Conservation (phyloP, 2,797 vertebrate genomes). For the Vespertilio murinus region DNA sequence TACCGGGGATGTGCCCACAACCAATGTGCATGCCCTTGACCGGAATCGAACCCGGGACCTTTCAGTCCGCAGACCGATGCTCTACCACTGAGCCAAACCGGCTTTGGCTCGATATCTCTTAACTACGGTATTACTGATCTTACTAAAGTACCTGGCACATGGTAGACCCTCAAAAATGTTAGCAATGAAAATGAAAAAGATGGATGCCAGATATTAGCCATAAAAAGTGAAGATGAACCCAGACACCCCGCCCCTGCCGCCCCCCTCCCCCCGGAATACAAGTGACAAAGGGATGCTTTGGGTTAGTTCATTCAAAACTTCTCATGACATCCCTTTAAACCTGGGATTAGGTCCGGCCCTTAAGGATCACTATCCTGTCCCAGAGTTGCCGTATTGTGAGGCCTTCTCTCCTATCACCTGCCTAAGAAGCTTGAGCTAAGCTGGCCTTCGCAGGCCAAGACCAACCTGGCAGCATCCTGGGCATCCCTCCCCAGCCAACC, state of each 20-base stretch:
- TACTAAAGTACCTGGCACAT: not conserved
- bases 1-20: too few relatives aligned
- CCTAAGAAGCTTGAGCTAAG: slow-evolving; percentile 9
- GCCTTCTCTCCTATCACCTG: slow-evolving; percentile 10
- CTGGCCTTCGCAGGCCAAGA: not conserved
- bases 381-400: slow-evolving; percentile 11
- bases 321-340: slow-evolving; percentile 34
- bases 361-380: not conserved
- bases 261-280: not conserved
- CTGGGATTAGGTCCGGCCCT: not conserved
- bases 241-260: not conserved
- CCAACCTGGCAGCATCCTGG: not conserved
- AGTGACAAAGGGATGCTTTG: not conserved
- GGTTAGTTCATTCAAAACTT: slow-evolving; percentile 19
- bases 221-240: not conserved
- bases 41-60: too few relatives aligned
- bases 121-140: not conserved
- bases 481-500: not conserved
- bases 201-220: not conserved
- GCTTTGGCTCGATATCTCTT: too few relatives aligned
- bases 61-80: too few relatives aligned
- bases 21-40: too few relatives aligned
- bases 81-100: too few relatives aligned
- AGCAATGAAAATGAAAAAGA: slow-evolving; percentile 24
- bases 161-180: not conserved